Evolutionary conservation across 2,888 invertebrate genomes (phyloP).

Genomic region (Trachelus tabidus): DNA sequence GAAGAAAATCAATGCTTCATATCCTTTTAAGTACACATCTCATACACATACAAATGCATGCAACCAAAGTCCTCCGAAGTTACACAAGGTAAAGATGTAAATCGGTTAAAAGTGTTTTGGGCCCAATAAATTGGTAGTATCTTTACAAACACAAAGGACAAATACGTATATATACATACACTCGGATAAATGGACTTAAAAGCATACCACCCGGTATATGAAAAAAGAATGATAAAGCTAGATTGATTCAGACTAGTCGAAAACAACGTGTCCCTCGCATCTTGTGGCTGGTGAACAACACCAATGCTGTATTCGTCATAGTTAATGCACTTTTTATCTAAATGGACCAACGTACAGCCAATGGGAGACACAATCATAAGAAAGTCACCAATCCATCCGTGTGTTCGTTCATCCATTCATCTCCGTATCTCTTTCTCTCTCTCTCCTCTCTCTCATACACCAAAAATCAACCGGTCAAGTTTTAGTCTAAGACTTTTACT

Average conservation of each 20-base stretch:
- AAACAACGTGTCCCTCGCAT: background rate
- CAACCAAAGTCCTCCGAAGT: background rate
- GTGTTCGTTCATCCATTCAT: too few relatives aligned
- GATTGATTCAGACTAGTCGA: background rate
- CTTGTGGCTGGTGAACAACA: too few relatives aligned
- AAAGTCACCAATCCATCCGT: too few relatives aligned
- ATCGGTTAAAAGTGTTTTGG: background rate
- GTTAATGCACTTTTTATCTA: too few relatives aligned
- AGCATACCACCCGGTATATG: background rate
- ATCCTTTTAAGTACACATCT: background rate
- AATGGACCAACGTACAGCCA: too few relatives aligned
- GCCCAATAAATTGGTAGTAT: background rate
- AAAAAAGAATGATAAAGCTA: too few relatives aligned
- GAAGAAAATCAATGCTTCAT: background rate
- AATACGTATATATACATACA: background rate
- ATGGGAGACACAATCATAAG: too few relatives aligned
- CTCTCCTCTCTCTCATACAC: background rate
- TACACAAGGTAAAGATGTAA: background rate
- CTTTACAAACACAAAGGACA: background rate
- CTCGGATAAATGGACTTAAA: background rate
- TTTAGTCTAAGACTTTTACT: background rate
- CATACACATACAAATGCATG: background rate
- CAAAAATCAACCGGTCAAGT: background rate
- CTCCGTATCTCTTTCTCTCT: too few relatives aligned
- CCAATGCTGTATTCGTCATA: too few relatives aligned